Percentiles rank a stretch among this genome's conserved stretches.
These are phyloP conservation scores for Liparis tanakae DNA, from an alignment of 2,797 vertebrate genomes.

Conservation along the genomic window DNA sequence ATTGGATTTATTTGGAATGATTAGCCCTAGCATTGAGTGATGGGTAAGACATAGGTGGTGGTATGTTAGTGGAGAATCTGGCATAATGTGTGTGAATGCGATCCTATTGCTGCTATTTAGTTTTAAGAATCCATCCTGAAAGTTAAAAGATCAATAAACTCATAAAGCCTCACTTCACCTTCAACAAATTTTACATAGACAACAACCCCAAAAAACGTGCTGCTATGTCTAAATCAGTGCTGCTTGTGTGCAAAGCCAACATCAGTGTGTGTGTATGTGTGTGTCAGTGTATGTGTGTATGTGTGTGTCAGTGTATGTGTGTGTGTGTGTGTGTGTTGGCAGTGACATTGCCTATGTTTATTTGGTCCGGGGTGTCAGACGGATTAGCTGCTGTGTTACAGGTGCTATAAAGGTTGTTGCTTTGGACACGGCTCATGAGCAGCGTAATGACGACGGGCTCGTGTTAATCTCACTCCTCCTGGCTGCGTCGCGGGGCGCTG, in stretches of 20 bases:
- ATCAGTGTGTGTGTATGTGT: constrained; percentile 6
- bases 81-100: constrained; percentile 28
- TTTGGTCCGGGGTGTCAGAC: constrained; percentile 72
- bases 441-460: constrained; percentile 66
- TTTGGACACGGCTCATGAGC: constrained; percentile 77
- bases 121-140: constrained; percentile 10
- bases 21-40: constrained; percentile 69
- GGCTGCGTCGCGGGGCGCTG: constrained; percentile 44
- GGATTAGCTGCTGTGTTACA: constrained; percentile 77
- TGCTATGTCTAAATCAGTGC: constrained; percentile 16
- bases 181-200: constrained; percentile 15
- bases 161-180: constrained; percentile 7
- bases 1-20: constrained; percentile 77
- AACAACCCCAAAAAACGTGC: constrained; percentile 1
- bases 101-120: constrained; percentile 23
- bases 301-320: constrained; percentile 33
- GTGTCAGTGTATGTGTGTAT: constrained; percentile 19
- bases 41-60: constrained; percentile 66
- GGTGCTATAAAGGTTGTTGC: constrained; percentile 76
- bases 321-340: constrained; percentile 43
- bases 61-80: constrained; percentile 59
- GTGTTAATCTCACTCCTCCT: constrained; percentile 64
- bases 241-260: constrained; percentile 28
- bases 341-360: constrained; percentile 62
- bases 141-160: constrained; percentile 47